These are phyloP conservation scores for Apostichopus japonicus DNA, from an alignment of 35 echinoderm and acorn worm species.

Conservation along the genomic window DNA sequence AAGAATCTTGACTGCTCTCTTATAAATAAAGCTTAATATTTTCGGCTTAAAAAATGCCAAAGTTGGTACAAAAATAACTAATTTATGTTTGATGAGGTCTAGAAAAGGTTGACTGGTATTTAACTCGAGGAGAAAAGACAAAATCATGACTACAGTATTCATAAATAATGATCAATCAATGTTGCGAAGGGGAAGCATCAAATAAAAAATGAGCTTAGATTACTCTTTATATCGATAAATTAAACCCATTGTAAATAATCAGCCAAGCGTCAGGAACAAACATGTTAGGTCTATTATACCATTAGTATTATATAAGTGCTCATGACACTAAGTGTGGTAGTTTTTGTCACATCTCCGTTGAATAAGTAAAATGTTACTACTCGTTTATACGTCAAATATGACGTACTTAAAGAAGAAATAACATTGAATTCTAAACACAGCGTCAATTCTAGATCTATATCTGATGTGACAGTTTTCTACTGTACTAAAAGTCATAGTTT, in stretches of 20 bases:
- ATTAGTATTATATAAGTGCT: not conserved
- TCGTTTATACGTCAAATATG: no score
- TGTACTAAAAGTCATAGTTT: no score
- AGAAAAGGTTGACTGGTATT: not conserved
- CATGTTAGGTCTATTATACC: not conserved
- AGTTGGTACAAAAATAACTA: constrained; percentile 4
- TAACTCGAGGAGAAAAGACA: not conserved
- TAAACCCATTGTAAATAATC: not conserved
- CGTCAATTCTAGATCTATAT: no score
- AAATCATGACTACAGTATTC: not conserved
- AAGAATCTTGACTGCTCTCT: constrained; percentile 24
- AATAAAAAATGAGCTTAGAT: not conserved
- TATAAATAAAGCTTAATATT: constrained; percentile 24
- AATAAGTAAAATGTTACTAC: no score
- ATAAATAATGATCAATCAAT: constrained; percentile 30
- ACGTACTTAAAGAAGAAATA: no score
- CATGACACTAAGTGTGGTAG: not conserved
- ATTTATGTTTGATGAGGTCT: constrained; percentile 24
- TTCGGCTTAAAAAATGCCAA: not conserved
- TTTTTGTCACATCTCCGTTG: no score
- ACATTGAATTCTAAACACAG: no score
- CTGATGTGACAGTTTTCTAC: no score
- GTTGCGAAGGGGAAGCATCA: not conserved
- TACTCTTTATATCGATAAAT: not conserved
- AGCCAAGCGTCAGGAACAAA: not conserved